Percentiles rank a stretch among this genome's conserved stretches.
phyloP scores from a whole-genome alignment of 2,888 invertebrate species.

The Chironomus tentans region DNA sequence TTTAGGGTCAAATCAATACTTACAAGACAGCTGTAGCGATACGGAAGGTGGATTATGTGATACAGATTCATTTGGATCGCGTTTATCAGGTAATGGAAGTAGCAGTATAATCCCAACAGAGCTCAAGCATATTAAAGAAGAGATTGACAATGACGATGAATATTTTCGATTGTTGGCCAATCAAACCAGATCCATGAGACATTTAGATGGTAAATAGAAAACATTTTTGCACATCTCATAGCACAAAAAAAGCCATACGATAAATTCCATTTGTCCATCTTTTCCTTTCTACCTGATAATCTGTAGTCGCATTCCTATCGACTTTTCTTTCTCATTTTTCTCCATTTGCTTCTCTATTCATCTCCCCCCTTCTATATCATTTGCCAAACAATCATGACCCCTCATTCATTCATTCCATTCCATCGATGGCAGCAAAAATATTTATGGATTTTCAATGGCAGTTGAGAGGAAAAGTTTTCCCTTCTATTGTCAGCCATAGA shows the following conservation, averaged over 20 bases:
- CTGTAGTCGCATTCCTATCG: background rate
- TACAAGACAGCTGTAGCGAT: constrained; percentile 46
- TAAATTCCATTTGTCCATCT: constrained; percentile 1
- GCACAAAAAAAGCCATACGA: background rate
- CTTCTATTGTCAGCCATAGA: background rate
- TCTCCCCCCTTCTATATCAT: background rate
- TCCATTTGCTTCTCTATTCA: background rate
- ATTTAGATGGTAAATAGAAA: constrained; percentile 21
- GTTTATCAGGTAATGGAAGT: constrained; percentile 22
- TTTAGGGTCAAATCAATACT: constrained; percentile 43
- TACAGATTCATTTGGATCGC: constrained; percentile 25
- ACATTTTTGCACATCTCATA: constrained; percentile 1
- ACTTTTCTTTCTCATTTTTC: background rate
- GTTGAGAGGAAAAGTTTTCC: constrained; percentile 24
- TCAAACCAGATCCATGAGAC: constrained; percentile 23
- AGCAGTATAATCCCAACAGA: background rate
- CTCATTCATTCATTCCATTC: background rate
- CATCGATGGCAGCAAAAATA: constrained; percentile 10
- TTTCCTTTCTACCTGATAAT: background rate
- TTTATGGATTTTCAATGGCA: constrained; percentile 27
- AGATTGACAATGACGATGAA: constrained; percentile 27
- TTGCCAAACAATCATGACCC: constrained; percentile 1
- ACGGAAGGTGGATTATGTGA: constrained; percentile 34
- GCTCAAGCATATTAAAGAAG: constrained; percentile 25
- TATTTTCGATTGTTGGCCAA: constrained; percentile 25